Conservation (phyloP, 2,797 vertebrate species). For the Rhyacichthys aspro region DNA sequence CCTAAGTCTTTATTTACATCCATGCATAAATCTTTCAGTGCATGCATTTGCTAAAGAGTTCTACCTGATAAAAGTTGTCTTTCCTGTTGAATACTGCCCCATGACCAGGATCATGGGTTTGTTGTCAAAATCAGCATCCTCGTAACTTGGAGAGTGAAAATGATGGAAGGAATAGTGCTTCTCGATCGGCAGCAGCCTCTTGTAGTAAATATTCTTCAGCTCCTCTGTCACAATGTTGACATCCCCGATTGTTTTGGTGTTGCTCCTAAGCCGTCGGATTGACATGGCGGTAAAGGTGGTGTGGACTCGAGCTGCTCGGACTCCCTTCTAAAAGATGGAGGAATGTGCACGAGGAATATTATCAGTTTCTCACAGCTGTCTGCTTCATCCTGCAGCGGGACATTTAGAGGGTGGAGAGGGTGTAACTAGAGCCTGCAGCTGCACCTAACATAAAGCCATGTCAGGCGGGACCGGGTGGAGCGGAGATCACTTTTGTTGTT, state of each 20-base stretch:
- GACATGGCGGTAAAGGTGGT: slow-evolving; percentile 39
- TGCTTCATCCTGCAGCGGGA: slow-evolving; percentile 67
- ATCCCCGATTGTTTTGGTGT: slow-evolving; percentile 78
- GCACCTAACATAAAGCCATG: slow-evolving; percentile 67
- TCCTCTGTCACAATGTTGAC: slow-evolving; percentile 85
- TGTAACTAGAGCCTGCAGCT: slow-evolving; percentile 79
- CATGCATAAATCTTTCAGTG: slow-evolving; percentile 5
- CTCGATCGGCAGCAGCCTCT: slow-evolving; percentile 86
- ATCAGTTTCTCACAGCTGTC: slow-evolving; percentile 72
- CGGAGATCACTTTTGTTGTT: slow-evolving; percentile 53
- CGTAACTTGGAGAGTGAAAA: slow-evolving; percentile 86
- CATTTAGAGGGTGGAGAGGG: slow-evolving; percentile 74
- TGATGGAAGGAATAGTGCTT: slow-evolving; percentile 86
- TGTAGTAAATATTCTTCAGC: slow-evolving; percentile 85
- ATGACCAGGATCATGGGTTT: slow-evolving; percentile 92
- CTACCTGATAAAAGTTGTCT: slow-evolving; percentile 89
- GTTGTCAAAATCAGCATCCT: slow-evolving; percentile 89
- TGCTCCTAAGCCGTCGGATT: slow-evolving; percentile 71
- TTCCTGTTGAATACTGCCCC: slow-evolving; percentile 91
- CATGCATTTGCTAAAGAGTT: too few relatives aligned
- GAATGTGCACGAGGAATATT: slow-evolving; percentile 56
- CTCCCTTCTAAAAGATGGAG: slow-evolving; percentile 50
- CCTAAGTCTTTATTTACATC: background rate
- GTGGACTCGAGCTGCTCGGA: slow-evolving; percentile 19
- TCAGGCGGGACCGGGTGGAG: slow-evolving; percentile 75